A percentile compares a stretch with the other conserved stretches of the same genome.
Evolutionary conservation across 2,113 vertebrate species (phyloP).

Genomic region (Indicator indicator): DNA sequence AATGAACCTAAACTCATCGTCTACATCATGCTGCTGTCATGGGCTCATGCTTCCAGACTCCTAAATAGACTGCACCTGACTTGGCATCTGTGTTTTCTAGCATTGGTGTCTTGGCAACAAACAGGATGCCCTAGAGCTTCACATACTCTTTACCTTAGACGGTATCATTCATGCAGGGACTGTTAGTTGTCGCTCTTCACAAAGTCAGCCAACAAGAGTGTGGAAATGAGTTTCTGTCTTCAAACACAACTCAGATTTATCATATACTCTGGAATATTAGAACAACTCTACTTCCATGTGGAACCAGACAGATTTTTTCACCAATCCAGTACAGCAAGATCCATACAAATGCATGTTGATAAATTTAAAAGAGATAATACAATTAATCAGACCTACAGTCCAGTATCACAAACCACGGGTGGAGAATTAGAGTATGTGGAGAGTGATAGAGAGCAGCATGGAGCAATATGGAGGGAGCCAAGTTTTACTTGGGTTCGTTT

Average conservation of each 20-base stretch:
- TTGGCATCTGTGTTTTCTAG: background rate
- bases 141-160: background rate
- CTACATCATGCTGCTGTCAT: constrained; percentile 31
- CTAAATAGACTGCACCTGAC: background rate
- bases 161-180: background rate
- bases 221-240: background rate
- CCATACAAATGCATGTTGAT: background rate
- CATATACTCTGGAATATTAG: background rate
- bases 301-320: background rate
- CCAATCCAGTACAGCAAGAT: background rate
- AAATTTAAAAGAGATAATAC: background rate
- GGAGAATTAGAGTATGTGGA: background rate
- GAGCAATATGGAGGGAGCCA: background rate
- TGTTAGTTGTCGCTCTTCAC: background rate
- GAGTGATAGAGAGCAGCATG: background rate
- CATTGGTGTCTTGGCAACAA: background rate
- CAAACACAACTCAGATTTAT: background rate
- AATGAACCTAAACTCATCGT: constrained; percentile 36
- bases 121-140: background rate
- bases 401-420: background rate
- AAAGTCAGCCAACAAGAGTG: background rate
- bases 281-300: background rate
- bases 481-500: background rate
- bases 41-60: background rate
- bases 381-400: background rate